A percentile compares a stretch with the other conserved stretches of the same genome.
Evolutionary conservation across 92 coral and sea anemone genomes (phyloP).

Genomic region (Siderastrea radians): DNA sequence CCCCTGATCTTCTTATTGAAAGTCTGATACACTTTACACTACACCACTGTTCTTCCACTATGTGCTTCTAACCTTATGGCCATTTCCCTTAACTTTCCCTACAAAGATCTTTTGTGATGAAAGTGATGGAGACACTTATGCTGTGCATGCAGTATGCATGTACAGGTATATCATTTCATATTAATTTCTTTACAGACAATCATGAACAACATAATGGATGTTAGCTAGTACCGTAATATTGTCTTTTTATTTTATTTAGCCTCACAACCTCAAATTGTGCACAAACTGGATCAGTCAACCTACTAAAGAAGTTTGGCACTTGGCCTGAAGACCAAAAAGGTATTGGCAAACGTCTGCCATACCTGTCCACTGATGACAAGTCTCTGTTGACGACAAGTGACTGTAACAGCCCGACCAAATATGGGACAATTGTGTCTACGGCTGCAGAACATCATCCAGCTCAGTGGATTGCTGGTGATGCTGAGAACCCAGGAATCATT

Average conservation of each 20-base stretch:
- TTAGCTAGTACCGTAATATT: background rate
- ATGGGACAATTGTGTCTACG: conserved; percentile 83
- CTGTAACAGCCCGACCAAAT: conserved; percentile 75
- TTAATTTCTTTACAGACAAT: background rate
- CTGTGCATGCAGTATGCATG: too few relatives aligned
- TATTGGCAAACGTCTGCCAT: conserved; percentile 90
- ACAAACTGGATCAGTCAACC: conserved; percentile 61
- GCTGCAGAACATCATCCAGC: conserved; percentile 67
- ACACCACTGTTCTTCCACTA: too few relatives aligned
- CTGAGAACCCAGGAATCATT: conserved; percentile 84
- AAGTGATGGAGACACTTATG: too few relatives aligned
- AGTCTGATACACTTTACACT: too few relatives aligned
- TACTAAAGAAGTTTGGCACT: conserved; percentile 81
- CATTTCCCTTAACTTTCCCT: too few relatives aligned
- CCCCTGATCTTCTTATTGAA: too few relatives aligned
- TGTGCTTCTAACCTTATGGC: too few relatives aligned
- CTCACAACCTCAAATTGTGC: conserved; percentile 57
- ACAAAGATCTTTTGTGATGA: too few relatives aligned
- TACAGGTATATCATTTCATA: too few relatives aligned
- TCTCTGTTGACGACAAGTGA: conserved; percentile 88
- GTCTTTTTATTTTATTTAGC: conserved; percentile 26
- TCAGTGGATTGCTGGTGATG: conserved; percentile 82
- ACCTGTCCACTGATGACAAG: conserved; percentile 69
- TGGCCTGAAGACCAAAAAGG: conserved; percentile 89
- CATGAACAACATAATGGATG: background rate